Evolutionary conservation across 30 jellyfish, hydroid and myxozoan genomes (phyloP), one percentile per base, ranked within the genome.

Genomic region (Turritopsis dohrnii): DNA sequence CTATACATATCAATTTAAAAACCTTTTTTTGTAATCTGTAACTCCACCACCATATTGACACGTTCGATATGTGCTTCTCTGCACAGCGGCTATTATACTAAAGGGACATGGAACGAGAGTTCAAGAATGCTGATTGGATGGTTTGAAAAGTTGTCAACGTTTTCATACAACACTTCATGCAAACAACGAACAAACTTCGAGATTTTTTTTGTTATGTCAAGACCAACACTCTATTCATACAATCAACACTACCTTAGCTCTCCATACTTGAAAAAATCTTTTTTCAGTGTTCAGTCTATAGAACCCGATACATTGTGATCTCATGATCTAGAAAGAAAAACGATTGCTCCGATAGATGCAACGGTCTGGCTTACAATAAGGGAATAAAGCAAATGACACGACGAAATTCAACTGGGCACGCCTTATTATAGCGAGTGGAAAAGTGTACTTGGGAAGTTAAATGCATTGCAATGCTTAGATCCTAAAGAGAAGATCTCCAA

Each of bases 1-100:
- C 0, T 0, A 60, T 60, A 18, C 19, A 60, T 60, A 60, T 60
- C 73, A 60, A 60, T 18, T 23, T 0, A 23, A 21, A 0, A n/a
- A 69, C 77, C 30, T 69, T 69, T 19, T 8, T 69, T 69, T 27
- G 77, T 27, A 69, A 27, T 69, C 30, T 23, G 0, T 69, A 69
- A 69, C 77, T 69, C 77, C 77, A 69, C 77, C 77, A 69, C 77
- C 77, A 69, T 69, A 69, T 69, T 27, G 77, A 23, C 8, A 27
- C 30, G 22, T 69, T 69, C 30, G 77, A n/a, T 69, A 0, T 19
- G 31, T 27, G 28, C 9, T 69, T 1, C 77, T 69, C 77, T 69
- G 9, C 77, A 19, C 31, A 23, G 30, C 28, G 77, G 8, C 0
- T 23, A 7, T n/a, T 17, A 69, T 69, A 69, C 77, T 69, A 69